A percentile compares a stretch with the other conserved stretches of the same genome.
phyloP scores from a whole-genome alignment of 1,140 invertebrate species.

The Melanaphis sacchari region DNA sequence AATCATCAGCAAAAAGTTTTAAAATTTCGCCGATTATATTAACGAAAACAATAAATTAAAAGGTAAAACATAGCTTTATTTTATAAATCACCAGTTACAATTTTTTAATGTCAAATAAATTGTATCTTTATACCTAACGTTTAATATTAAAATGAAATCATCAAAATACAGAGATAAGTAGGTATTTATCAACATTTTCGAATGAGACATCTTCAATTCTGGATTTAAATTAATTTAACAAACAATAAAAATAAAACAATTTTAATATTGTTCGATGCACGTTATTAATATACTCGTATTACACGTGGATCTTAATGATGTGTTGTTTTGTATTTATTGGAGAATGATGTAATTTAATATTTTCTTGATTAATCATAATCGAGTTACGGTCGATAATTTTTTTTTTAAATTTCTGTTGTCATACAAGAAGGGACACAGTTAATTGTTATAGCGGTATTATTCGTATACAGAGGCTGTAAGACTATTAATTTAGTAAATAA shows the following conservation, averaged over 20 bases:
- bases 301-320: too few species aligned
- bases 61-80: neutral
- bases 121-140: neutral
- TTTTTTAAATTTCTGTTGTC: neutral
- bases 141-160: neutral
- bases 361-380: neutral
- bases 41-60: neutral
- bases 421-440: neutral
- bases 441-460: neutral
- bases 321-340: neutral
- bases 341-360: neutral
- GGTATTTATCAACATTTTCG: neutral
- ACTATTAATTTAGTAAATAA: too few species aligned
- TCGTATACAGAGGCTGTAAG: neutral
- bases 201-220: too few species aligned
- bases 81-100: neutral
- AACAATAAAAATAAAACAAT: neutral
- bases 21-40: neutral
- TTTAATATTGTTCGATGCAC: neutral
- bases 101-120: neutral
- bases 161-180: neutral
- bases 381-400: neutral
- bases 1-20: neutral
- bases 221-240: neutral
- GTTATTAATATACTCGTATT: too few species aligned